Evolutionary conservation across 2,113 vertebrate species (phyloP).

Genomic region (Apeltes quadracus): DNA sequence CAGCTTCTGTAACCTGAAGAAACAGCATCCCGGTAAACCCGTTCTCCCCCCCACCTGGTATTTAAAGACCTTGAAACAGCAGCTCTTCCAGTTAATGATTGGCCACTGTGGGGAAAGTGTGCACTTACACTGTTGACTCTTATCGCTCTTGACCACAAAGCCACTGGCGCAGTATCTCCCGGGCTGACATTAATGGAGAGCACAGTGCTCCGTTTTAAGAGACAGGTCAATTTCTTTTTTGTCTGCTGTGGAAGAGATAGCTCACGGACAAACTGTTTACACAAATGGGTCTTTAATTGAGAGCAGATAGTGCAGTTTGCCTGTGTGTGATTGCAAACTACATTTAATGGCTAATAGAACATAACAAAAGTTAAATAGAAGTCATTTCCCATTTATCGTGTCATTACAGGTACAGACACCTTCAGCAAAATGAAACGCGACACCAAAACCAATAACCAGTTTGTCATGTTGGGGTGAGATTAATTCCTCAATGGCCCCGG

Average conservation of each 20-base stretch:
- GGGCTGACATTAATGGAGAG: constrained; percentile 75
- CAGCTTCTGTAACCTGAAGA: constrained; percentile 11
- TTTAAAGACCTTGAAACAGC: constrained; percentile 76
- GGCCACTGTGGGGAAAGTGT: constrained; percentile 73
- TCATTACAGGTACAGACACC: neutral
- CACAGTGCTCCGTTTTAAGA: constrained; percentile 65
- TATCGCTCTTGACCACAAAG: constrained; percentile 80
- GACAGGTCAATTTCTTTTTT: constrained; percentile 66
- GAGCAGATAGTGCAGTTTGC: constrained; percentile 33
- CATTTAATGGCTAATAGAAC: constrained; percentile 21
- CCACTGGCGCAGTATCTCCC: constrained; percentile 64
- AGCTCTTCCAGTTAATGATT: constrained; percentile 79
- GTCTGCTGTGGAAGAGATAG: constrained; percentile 52
- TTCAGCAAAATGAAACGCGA: neutral
- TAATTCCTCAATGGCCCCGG: neutral
- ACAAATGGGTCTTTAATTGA: constrained; percentile 57
- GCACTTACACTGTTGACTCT: constrained; percentile 76
- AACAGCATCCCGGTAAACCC: constrained; percentile 36
- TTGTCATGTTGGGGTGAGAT: neutral
- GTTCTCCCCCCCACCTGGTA: constrained; percentile 45
- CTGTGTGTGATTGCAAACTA: neutral
- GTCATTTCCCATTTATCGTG: neutral
- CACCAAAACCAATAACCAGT: neutral
- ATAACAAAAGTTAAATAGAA: constrained; percentile 7
- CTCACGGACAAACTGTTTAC: constrained; percentile 20